These are phyloP conservation scores for Strongylocentrotus purpuratus DNA, from an alignment of 35 echinoderm and acorn worm genomes.

Conservation along the genomic window DNA sequence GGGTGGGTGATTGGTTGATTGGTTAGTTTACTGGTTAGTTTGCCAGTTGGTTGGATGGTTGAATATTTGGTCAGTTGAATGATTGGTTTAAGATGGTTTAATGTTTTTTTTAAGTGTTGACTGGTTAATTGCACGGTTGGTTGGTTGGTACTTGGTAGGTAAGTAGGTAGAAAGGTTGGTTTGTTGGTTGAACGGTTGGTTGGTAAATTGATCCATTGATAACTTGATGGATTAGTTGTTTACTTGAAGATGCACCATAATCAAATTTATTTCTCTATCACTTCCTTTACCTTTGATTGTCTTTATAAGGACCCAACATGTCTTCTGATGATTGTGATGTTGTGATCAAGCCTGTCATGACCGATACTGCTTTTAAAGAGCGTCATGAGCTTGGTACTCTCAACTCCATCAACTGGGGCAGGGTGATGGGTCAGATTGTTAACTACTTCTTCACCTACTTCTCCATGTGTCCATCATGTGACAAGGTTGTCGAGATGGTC, in stretches of 20 bases:
- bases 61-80: not conserved
- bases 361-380: constrained; percentile 65
- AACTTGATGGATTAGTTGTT: not conserved
- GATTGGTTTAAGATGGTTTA: not conserved
- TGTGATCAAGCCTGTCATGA: constrained; percentile 50
- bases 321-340: constrained; percentile 72
- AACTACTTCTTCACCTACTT: constrained; percentile 81
- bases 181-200: not conserved
- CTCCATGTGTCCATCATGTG: constrained; percentile 48
- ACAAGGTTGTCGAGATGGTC: constrained; percentile 71
- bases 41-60: not conserved
- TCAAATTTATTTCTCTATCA: not conserved
- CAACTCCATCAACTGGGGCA: constrained; percentile 88
- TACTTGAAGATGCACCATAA: not conserved
- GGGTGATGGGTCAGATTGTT: constrained; percentile 71
- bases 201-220: not conserved
- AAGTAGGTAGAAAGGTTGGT: no score
- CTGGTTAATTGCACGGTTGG: not conserved
- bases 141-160: no score
- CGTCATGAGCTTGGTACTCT: constrained; percentile 66
- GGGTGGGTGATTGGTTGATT: not conserved
- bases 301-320: constrained; percentile 45
- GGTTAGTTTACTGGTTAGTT: not conserved
- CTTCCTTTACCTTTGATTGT: not conserved
- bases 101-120: no score